These are phyloP conservation scores for Dexiosoma caninum DNA, from an alignment of 2,888 invertebrate genomes.

Conservation along the genomic window DNA sequence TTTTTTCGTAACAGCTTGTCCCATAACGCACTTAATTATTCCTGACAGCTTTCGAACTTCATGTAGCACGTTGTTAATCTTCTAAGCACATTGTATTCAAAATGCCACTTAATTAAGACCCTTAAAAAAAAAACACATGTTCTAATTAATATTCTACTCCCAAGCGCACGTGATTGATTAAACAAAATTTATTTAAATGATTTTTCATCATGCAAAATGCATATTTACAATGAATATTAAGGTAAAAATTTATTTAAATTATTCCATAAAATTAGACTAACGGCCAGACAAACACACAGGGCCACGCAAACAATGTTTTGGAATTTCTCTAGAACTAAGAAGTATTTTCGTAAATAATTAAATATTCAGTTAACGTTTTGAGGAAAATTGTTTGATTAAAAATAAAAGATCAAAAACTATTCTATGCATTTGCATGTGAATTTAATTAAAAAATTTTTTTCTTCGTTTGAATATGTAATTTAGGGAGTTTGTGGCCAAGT, in stretches of 20 bases:
- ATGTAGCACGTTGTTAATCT: neutral
- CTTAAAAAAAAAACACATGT: constrained; percentile 4
- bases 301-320: neutral
- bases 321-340: neutral
- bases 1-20: too few relatives aligned
- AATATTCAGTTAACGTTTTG: constrained; percentile 20
- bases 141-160: constrained; percentile 46
- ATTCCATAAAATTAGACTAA: constrained; percentile 34
- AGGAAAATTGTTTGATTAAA: neutral
- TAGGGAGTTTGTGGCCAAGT: neutral
- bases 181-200: constrained; percentile 1
- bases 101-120: constrained; percentile 20
- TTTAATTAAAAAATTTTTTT: neutral
- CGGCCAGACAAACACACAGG: neutral
- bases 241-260: constrained; percentile 43
- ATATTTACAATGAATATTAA: neutral
- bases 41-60: neutral
- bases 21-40: neutral
- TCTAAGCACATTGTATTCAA: neutral
- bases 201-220: constrained; percentile 24
- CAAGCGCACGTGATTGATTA: constrained; percentile 8
- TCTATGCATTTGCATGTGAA: constrained; percentile 34
- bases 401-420: constrained; percentile 4
- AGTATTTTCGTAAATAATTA: neutral
- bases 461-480: neutral